These are phyloP conservation scores for Phainopepla nitens DNA, from an alignment of 2,113 vertebrate genomes.

Conservation along the genomic window DNA sequence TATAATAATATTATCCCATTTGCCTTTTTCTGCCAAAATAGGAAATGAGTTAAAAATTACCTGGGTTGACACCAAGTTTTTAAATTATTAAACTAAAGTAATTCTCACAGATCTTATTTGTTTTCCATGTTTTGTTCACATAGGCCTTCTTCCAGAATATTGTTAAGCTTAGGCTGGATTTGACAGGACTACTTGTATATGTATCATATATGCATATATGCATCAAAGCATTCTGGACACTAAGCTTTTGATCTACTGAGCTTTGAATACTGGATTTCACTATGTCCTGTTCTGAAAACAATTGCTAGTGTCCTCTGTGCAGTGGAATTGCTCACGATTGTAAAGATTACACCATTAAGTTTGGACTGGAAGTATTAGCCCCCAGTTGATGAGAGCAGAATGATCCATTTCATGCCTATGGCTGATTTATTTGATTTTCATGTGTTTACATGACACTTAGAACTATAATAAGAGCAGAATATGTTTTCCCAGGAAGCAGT, in stretches of 20 bases:
- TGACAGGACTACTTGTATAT: background rate
- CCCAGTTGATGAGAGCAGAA: background rate
- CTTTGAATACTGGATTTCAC: background rate
- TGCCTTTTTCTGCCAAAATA: background rate
- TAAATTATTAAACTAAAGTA: background rate
- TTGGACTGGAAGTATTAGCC: background rate
- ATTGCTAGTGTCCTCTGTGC: background rate
- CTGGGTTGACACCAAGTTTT: background rate
- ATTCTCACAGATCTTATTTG: background rate
- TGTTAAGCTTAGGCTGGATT: background rate
- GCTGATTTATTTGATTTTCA: slow-evolving; percentile 15
- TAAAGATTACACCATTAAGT: background rate
- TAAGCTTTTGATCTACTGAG: background rate
- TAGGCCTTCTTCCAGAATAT: background rate
- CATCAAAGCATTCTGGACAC: background rate
- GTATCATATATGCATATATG: background rate
- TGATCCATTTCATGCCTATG: background rate
- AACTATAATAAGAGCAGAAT: slow-evolving; percentile 12
- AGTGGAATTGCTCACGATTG: background rate
- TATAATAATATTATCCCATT: background rate
- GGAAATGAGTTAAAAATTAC: slow-evolving; percentile 10
- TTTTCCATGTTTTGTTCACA: background rate
- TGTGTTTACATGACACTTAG: slow-evolving; percentile 15
- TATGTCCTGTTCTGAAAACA: background rate
- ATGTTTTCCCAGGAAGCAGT: slow-evolving; percentile 24